Conservation (phyloP, 2,888 invertebrate species). For the Cerceris ruficornis region DNA sequence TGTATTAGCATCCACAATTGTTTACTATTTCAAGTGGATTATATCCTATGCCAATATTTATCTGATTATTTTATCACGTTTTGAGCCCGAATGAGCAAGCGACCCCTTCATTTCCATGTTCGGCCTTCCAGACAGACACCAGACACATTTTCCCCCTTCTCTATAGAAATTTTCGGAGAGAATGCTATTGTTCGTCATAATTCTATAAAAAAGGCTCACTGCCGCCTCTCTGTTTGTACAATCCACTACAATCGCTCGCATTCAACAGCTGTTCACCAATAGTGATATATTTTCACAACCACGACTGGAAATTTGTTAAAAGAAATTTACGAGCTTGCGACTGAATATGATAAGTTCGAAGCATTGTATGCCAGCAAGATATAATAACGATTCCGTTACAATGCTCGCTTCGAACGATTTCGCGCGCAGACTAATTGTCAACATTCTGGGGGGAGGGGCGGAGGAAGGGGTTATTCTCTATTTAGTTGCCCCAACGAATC, state of each 20-base stretch:
- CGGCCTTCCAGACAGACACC: too few relatives aligned
- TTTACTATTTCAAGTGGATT: too few relatives aligned
- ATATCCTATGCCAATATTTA: too few relatives aligned
- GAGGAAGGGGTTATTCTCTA: conserved; percentile 10
- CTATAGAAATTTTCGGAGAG: too few relatives aligned
- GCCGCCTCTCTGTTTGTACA: too few relatives aligned
- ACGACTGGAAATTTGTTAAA: not conserved
- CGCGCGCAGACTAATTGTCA: conserved; percentile 46
- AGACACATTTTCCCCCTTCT: too few relatives aligned
- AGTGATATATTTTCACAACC: not conserved
- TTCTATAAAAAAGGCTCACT: not conserved
- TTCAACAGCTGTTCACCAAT: not conserved
- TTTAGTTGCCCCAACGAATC: conserved; percentile 41
- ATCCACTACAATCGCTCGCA: not conserved
- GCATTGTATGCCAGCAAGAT: conserved; percentile 29
- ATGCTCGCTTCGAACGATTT: conserved; percentile 18
- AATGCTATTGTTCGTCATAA: not conserved
- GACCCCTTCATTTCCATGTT: too few relatives aligned
- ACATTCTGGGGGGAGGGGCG: conserved; percentile 12
- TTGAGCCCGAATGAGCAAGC: too few relatives aligned
- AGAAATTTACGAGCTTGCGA: not conserved
- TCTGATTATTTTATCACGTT: too few relatives aligned
- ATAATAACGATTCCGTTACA: conserved; percentile 31
- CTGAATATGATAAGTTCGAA: conserved; percentile 18
- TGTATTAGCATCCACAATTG: too few relatives aligned